These are phyloP conservation scores for Ibidorhyncha struthersii DNA, from an alignment of 2,113 vertebrate genomes.

Conservation along the genomic window DNA sequence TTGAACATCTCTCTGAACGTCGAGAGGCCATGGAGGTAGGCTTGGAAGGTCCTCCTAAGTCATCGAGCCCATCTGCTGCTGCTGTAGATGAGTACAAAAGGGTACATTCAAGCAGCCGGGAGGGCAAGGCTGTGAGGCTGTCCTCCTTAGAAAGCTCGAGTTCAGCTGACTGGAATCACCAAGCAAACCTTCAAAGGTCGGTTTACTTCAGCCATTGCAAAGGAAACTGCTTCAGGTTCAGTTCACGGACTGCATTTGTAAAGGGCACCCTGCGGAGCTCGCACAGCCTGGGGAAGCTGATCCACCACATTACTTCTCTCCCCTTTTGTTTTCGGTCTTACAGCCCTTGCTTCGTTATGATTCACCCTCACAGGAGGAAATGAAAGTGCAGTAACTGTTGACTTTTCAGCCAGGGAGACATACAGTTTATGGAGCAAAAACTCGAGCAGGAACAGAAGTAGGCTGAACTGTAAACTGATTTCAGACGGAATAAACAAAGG, in stretches of 20 bases:
- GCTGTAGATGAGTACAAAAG: background rate
- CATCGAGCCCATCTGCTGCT: background rate
- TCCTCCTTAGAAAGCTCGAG: background rate
- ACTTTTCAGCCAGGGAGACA: slow-evolving; percentile 48
- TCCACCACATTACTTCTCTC: background rate
- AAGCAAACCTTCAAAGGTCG: background rate
- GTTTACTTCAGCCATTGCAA: background rate
- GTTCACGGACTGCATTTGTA: background rate
- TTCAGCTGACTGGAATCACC: background rate
- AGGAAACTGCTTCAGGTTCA: background rate
- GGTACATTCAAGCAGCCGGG: background rate
- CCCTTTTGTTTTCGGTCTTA: background rate
- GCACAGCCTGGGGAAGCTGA: background rate
- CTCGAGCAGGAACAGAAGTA: slow-evolving; percentile 14
- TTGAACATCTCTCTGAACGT: background rate
- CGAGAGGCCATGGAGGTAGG: background rate
- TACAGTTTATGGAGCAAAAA: slow-evolving; percentile 42
- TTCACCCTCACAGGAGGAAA: slow-evolving; percentile 57
- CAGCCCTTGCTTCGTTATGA: slow-evolving; percentile 37
- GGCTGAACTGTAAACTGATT: background rate
- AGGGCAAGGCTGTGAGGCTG: background rate
- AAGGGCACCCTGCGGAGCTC: background rate
- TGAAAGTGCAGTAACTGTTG: slow-evolving; percentile 43
- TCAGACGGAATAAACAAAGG: slow-evolving; percentile 13
- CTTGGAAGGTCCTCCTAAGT: background rate